A percentile compares a stretch with the other conserved stretches of the same genome.
These are phyloP conservation scores for Acomys russatus DNA, from an alignment of 2,797 vertebrate species.

Conservation along the genomic window DNA sequence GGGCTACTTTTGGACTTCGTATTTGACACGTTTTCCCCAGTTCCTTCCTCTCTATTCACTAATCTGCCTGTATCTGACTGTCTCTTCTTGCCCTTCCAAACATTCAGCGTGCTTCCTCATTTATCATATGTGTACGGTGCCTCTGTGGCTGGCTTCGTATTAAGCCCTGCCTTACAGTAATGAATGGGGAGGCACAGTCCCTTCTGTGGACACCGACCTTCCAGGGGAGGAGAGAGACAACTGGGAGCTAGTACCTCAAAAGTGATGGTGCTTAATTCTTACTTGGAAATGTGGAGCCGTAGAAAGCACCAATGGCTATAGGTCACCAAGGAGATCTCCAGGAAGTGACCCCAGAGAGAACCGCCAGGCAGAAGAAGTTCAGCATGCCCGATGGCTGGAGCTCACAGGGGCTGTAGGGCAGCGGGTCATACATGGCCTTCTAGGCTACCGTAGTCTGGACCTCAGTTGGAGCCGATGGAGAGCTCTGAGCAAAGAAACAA, in stretches of 20 bases:
- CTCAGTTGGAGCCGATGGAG: not conserved
- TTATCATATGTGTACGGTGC: rapidly evolving
- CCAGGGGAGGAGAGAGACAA: not conserved
- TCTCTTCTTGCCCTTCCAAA: not conserved
- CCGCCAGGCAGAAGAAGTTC: not conserved
- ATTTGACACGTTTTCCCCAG: not conserved
- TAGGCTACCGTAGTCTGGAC: not conserved
- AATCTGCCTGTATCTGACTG: not conserved
- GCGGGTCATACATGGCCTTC: rapidly evolving
- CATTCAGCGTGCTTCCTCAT: not conserved
- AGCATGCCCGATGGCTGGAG: too few species aligned
- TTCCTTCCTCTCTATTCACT: not conserved
- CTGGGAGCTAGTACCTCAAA: not conserved
- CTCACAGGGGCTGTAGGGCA: not conserved
- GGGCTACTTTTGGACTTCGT: not conserved
- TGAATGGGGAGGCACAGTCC: not conserved
- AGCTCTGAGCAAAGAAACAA: not conserved
- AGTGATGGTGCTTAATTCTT: not conserved
- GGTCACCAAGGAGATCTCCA: not conserved
- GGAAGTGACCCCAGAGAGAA: not conserved
- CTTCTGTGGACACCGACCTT: rapidly evolving
- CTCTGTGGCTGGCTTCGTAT: not conserved
- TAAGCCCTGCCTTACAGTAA: rapidly evolving
- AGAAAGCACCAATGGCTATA: not conserved
- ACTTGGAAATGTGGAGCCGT: not conserved